Base-by-base conservation (phyloP, 2,797 vertebrate genomes). In the Manis pentadactyla region DNA sequence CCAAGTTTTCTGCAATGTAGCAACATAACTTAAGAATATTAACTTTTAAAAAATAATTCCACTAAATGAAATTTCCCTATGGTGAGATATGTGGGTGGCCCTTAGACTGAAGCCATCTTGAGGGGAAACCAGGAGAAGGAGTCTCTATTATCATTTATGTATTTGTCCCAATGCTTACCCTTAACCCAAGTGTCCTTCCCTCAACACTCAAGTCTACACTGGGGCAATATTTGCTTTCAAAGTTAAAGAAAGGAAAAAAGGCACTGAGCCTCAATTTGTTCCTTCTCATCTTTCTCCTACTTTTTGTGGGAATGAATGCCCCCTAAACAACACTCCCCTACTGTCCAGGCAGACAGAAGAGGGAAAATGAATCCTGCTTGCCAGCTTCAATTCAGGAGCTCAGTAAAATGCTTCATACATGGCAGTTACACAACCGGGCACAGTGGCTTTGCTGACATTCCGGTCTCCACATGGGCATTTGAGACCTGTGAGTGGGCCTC, bases 181-280 rank as follows among this genome's bases (percentile, higher is more conserved):
- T 93, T 81, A 92, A 93, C n/a, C 69, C 63, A 86, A 90, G 53
- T 68, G 51, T 73, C 87, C 71, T 93, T 88, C 51, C 27, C 57
- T 78, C 63, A 87, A 59, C 19, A 63, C 63, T 95, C 42, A 94
- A 90, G 39, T 55, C 61, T 95, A 74, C 42, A 94, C 51, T 19
- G 64, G 5, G 91, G 59, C 59, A 96, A 19, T 49, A 64, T 42
- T 27, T 92, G 71, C 51, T 94, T 84, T 77, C 51, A 73, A 96
- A 90, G 53, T 55, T 59, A 25, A 12, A 19, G n/a, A 59, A 57
- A 53, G 49, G 31, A 55, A 93, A 81, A 66, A 57, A 39, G 25
- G 27, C 31, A 68, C 5, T 42, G 39, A 42, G 63, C 78, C 55
- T 90, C 86, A 78, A 63, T 59, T 79, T 71, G 2, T 49, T 92